A percentile compares a stretch with the other conserved stretches of the same genome.
phyloP scores from a whole-genome alignment of 2,888 invertebrate genomes.

The Hylaea fasciaria region DNA sequence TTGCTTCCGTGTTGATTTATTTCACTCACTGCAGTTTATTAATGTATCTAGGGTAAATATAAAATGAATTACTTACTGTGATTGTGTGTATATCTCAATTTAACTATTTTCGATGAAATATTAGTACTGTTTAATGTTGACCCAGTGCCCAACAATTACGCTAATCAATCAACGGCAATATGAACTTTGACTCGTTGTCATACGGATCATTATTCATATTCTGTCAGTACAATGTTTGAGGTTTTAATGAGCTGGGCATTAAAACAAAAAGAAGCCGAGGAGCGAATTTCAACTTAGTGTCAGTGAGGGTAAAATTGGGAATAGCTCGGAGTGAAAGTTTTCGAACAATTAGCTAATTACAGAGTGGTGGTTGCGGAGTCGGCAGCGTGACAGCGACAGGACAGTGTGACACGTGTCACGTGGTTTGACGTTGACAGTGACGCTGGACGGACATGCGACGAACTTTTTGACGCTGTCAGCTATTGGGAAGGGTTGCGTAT shows the following conservation, averaged over 20 bases:
- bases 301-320: slow-evolving; percentile 7
- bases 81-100: background rate
- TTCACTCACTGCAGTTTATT: no score
- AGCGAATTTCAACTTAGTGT: slow-evolving; percentile 25
- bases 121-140: background rate
- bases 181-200: slow-evolving; percentile 50
- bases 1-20: no score
- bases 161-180: slow-evolving; percentile 40
- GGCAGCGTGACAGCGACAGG: slow-evolving; percentile 43
- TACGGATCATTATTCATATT: slow-evolving; percentile 50
- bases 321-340: slow-evolving; percentile 31
- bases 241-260: slow-evolving; percentile 61
- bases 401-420: slow-evolving; percentile 58
- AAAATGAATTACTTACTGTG: no score
- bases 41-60: background rate
- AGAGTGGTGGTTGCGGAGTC: slow-evolving; percentile 36
- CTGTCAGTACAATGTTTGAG: slow-evolving; percentile 42
- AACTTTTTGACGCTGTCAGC: slow-evolving; percentile 73
- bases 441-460: slow-evolving; percentile 56
- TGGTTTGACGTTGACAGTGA: slow-evolving; percentile 50
- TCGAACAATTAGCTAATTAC: slow-evolving; percentile 75
- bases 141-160: slow-evolving; percentile 10
- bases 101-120: background rate
- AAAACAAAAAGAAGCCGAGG: slow-evolving; percentile 32
- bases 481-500: slow-evolving; percentile 45